phyloP scores from a whole-genome alignment of 2,888 invertebrate species.

The Formica aserva region DNA sequence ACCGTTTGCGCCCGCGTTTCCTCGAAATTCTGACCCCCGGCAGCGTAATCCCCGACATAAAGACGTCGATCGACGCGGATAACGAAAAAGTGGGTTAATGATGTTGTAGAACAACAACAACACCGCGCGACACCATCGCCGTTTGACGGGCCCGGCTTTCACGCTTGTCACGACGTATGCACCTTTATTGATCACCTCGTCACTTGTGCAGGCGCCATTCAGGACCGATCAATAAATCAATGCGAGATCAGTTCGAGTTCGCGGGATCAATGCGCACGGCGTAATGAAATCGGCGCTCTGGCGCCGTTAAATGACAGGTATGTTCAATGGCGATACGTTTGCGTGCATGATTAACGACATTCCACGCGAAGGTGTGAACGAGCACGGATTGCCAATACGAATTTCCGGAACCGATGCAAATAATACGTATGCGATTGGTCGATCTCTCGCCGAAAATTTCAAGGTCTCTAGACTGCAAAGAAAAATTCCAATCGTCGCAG shows the following conservation, averaged over 20 bases:
- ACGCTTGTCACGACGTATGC: constrained; percentile 41
- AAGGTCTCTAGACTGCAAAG: neutral
- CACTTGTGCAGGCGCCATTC: constrained; percentile 41
- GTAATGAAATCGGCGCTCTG: constrained; percentile 67
- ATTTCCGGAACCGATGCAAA: constrained; percentile 7
- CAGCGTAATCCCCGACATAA: neutral
- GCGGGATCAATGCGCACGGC: constrained; percentile 27
- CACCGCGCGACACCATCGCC: constrained; percentile 9
- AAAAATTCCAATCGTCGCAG: neutral
- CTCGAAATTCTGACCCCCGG: constrained; percentile 30
- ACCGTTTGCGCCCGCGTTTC: constrained; percentile 25
- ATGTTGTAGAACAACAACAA: constrained; percentile 40
- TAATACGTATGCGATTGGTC: neutral
- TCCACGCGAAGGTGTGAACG: constrained; percentile 70
- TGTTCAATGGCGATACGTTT: constrained; percentile 73
- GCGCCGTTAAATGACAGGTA: constrained; percentile 77
- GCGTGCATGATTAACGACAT: constrained; percentile 80
- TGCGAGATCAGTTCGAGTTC: constrained; percentile 12
- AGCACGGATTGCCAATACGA: neutral
- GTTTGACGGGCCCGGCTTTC: constrained; percentile 29
- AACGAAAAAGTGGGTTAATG: constrained; percentile 55
- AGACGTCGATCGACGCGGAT: constrained; percentile 26
- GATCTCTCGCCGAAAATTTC: neutral
- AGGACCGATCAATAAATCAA: constrained; percentile 35
- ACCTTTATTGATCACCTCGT: constrained; percentile 39